Evolutionary conservation across 2,113 vertebrate species (phyloP).

Genomic region (Corythaeola cristata): DNA sequence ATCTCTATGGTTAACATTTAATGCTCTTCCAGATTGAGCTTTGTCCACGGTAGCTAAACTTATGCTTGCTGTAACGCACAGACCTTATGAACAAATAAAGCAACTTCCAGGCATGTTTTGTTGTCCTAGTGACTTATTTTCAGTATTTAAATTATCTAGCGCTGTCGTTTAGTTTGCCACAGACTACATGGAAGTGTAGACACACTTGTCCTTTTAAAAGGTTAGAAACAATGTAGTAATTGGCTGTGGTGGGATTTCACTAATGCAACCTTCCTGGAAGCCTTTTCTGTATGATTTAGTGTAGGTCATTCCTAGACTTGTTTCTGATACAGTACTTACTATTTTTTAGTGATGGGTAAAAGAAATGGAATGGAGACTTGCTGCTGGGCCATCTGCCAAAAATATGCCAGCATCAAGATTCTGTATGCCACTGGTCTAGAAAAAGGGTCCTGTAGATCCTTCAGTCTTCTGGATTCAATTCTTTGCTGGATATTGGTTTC

Average conservation of each 20-base stretch:
- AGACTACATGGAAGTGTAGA: no score
- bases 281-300: not conserved
- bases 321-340: not conserved
- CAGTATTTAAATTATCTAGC: not conserved
- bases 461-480: not conserved
- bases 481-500: not conserved
- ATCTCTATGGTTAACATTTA: not conserved
- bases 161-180: not conserved
- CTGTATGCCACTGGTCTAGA: not conserved
- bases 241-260: not conserved
- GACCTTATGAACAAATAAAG: slow-evolving; percentile 74
- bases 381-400: not conserved
- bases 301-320: not conserved
- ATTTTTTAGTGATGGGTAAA: not conserved
- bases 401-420: not conserved
- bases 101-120: slow-evolving; percentile 17
- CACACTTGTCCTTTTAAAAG: not conserved
- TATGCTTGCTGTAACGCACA: slow-evolving; percentile 44
- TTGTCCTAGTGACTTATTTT: not conserved
- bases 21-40: slow-evolving; percentile 31
- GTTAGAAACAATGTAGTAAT: not conserved
- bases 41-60: slow-evolving; percentile 49
- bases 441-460: not conserved
- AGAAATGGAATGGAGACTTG: not conserved
- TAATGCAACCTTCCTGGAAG: not conserved